A percentile compares a stretch with the other conserved stretches of the same genome.
These are phyloP conservation scores for Shargacucullia verbasci DNA, from an alignment of 2,888 invertebrate genomes.

Conservation along the genomic window DNA sequence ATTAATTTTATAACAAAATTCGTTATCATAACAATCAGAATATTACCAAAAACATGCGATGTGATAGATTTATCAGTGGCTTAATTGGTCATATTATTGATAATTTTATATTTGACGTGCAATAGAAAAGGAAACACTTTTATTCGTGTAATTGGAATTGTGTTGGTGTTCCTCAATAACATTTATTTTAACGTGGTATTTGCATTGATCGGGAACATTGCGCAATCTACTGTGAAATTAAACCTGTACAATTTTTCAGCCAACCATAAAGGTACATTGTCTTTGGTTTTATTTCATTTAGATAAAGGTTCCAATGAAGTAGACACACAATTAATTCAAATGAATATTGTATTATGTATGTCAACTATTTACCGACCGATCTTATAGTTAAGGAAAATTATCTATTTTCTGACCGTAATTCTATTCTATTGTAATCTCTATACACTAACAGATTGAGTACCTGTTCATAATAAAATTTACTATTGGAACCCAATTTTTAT, in stretches of 20 bases:
- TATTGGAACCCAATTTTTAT: neutral
- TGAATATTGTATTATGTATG: no score
- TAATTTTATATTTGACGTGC: no score
- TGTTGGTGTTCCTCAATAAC: slow-evolving; percentile 36
- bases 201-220: slow-evolving; percentile 48
- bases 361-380: no score
- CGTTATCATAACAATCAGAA: slow-evolving; percentile 17
- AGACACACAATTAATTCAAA: no score
- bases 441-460: no score
- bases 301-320: no score
- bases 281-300: slow-evolving; percentile 36
- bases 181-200: slow-evolving; percentile 49
- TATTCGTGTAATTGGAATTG: slow-evolving; percentile 30
- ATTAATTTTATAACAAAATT: slow-evolving; percentile 7
- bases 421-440: no score
- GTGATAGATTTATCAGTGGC: slow-evolving; percentile 9
- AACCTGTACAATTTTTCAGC: slow-evolving; percentile 34
- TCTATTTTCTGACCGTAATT: no score
- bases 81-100: slow-evolving; percentile 14
- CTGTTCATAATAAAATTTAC: neutral
- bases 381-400: no score
- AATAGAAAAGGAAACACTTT: slow-evolving; percentile 24
- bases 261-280: slow-evolving; percentile 22
- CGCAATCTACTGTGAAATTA: slow-evolving; percentile 57
- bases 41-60: slow-evolving; percentile 10